These are phyloP conservation scores for Drosophila yakuba DNA, from an alignment of 1,140 invertebrate species.

Conservation along the genomic window DNA sequence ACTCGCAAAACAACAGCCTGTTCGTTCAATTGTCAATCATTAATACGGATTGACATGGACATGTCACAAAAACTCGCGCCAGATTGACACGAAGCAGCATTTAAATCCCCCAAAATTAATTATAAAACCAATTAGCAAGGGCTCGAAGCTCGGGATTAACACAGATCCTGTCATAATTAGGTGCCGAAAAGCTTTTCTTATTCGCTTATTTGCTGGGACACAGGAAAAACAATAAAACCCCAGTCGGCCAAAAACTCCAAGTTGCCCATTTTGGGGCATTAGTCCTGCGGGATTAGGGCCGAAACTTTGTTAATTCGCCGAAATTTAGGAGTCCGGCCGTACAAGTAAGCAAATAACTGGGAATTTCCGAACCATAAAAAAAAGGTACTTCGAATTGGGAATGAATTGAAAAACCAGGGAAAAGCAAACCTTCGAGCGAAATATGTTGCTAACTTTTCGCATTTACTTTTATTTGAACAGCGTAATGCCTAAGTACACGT, in stretches of 20 bases:
- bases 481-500: conserved; percentile 50
- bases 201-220: no score
- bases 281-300: conserved; percentile 52
- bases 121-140: conserved; percentile 73
- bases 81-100: conserved; percentile 10
- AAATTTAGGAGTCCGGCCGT: conserved; percentile 13
- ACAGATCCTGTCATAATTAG: conserved; percentile 78
- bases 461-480: conserved; percentile 37
- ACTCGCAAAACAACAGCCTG: conserved; percentile 11
- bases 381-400: conserved; percentile 15
- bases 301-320: conserved; percentile 60
- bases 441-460: conserved; percentile 16
- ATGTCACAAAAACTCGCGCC: conserved; percentile 23
- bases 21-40: conserved; percentile 51
- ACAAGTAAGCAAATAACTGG: conserved; percentile 46
- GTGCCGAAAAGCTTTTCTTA: conserved; percentile 55
- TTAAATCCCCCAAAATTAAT: conserved; percentile 71
- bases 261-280: conserved; percentile 38
- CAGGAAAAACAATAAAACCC: conserved; percentile 53
- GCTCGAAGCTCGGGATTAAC: conserved; percentile 54
- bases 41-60: conserved; percentile 25
- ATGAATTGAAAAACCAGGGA: conserved; percentile 21
- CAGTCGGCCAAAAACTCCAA: conserved; percentile 4
- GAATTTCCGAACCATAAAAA: conserved; percentile 34
- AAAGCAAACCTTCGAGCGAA: conserved; percentile 1